Conservation (phyloP, 2,113 vertebrate genomes). For the Lynx canadensis region DNA sequence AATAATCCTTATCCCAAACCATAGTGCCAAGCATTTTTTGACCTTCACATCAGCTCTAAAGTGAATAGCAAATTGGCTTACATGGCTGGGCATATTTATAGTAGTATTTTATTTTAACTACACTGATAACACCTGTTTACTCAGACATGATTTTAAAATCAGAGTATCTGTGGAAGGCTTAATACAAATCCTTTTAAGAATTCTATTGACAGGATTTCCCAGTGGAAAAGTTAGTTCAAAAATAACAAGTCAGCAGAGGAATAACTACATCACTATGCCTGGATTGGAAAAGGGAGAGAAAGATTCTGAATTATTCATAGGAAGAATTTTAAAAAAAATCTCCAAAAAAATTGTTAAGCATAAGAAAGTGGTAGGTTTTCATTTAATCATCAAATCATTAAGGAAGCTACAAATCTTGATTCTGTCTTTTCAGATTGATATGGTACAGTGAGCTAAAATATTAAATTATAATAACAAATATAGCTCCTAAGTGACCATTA, state of each 20-base stretch:
- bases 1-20: background rate
- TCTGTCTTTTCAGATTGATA: background rate
- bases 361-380: background rate
- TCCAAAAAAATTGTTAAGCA: background rate
- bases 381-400: slow-evolving; percentile 6
- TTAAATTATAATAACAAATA: slow-evolving; percentile 42
- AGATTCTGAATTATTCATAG: background rate
- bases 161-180: background rate
- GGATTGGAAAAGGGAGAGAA: background rate
- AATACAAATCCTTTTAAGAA: background rate
- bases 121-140: slow-evolving; percentile 36
- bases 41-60: slow-evolving; percentile 25
- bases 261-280: background rate
- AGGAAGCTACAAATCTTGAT: background rate
- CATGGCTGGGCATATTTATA: background rate
- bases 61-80: slow-evolving; percentile 46
- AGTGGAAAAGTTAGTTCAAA: slow-evolving; percentile 36
- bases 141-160: slow-evolving; percentile 50
- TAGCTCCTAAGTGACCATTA: background rate
- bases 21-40: background rate
- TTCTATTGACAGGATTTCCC: slow-evolving; percentile 40
- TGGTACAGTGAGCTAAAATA: slow-evolving; percentile 10
- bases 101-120: slow-evolving; percentile 28
- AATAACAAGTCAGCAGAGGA: background rate
- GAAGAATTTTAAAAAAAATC: background rate